Conservation (phyloP, 2,888 invertebrate species). For the Mesorhabditis spiculigera region DNA sequence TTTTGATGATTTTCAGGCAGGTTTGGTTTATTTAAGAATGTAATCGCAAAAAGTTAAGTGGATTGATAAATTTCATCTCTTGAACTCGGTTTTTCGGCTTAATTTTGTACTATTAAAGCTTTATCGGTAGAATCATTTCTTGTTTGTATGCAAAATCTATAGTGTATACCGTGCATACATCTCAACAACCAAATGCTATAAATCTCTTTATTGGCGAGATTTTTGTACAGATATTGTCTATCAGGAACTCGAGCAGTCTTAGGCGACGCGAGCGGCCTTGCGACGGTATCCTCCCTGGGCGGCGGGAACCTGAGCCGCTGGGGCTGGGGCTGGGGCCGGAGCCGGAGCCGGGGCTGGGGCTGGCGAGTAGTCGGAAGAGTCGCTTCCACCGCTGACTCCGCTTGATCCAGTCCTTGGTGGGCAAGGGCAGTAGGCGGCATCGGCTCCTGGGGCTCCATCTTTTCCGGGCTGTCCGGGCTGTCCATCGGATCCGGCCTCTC, state of each 20-base stretch:
- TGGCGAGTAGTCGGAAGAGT: neutral
- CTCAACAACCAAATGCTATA: no score
- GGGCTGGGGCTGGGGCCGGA: neutral
- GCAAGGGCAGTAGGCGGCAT: slow-evolving; percentile 5
- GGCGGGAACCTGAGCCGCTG: neutral
- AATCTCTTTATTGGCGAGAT: no score
- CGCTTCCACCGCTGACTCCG: neutral
- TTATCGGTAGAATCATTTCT: no score
- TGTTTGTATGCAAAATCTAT: no score
- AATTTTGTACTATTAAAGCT: no score
- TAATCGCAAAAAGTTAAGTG: no score
- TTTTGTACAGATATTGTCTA: no score
- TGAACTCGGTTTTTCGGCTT: no score
- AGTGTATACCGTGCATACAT: no score
- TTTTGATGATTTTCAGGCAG: no score
- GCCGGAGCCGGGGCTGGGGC: neutral
- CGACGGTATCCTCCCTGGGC: neutral
- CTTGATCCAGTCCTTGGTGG: neutral
- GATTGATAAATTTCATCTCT: no score
- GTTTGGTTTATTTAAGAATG: no score
- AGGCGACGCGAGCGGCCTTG: slow-evolving; percentile 6
- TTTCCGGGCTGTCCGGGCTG: neutral
- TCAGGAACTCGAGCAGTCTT: neutral
- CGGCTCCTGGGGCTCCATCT: slow-evolving; percentile 1
- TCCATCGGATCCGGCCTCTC: slow-evolving; percentile 3